Percentiles rank a stretch among this genome's conserved stretches.
phyloP scores from a whole-genome alignment of 2,888 invertebrate genomes.

The Sesamia inferens region DNA sequence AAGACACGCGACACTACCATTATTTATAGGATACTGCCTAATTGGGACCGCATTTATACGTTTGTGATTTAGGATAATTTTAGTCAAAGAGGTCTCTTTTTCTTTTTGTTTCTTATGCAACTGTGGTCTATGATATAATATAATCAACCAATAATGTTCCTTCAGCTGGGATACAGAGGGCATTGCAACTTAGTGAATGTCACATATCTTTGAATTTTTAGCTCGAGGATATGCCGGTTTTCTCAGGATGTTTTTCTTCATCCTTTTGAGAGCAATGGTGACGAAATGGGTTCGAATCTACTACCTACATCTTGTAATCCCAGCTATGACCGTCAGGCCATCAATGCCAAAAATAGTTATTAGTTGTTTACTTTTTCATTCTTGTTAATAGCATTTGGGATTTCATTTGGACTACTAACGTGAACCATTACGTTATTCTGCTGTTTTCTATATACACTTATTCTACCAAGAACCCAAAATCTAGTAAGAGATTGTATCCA shows the following conservation, averaged over 20 bases:
- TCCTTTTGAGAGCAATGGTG: neutral
- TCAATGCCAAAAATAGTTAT: neutral
- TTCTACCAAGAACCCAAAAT: neutral
- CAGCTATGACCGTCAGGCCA: neutral
- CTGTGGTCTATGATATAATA: neutral
- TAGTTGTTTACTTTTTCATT: neutral
- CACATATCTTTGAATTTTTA: neutral
- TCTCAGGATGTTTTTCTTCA: neutral
- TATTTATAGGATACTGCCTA: constrained; percentile 60
- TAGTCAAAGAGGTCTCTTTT: neutral
- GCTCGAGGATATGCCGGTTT: neutral
- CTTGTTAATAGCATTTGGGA: neutral
- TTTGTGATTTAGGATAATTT: constrained; percentile 8
- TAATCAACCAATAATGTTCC: neutral
- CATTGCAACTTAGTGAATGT: neutral
- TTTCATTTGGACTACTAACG: neutral
- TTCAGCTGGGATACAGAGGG: neutral
- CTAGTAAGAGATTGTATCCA: too few relatives aligned
- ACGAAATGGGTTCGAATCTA: neutral
- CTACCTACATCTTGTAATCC: too few relatives aligned
- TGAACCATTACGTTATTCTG: neutral
- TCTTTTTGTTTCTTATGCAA: neutral
- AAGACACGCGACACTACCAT: constrained; percentile 62
- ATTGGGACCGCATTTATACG: constrained; percentile 42
- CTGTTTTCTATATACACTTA: neutral